phyloP scores from a whole-genome alignment of 1,140 invertebrate species.

The Psilanteris sp. region DNA sequence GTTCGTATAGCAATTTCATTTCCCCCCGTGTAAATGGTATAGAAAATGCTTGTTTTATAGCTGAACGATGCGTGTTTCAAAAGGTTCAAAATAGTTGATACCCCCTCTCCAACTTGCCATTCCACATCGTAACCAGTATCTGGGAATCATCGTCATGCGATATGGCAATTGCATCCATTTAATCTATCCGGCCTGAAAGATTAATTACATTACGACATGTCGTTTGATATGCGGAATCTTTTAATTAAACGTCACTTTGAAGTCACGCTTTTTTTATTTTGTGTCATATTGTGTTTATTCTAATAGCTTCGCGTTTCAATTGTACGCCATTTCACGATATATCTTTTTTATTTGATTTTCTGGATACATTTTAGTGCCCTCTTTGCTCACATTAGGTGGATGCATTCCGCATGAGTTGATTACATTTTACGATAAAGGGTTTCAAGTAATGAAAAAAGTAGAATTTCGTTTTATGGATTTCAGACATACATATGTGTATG shows the following conservation, averaged over 20 bases:
- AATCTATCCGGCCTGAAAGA: constrained; percentile 59
- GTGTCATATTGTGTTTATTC: constrained; percentile 56
- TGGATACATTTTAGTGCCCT: constrained; percentile 47
- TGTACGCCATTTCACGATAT: constrained; percentile 33
- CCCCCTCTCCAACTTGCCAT: constrained; percentile 21
- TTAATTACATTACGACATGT: constrained; percentile 63
- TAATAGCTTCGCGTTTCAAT: constrained; percentile 58
- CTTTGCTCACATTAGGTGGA: constrained; percentile 50
- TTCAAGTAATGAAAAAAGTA: constrained; percentile 58
- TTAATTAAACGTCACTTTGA: constrained; percentile 66
- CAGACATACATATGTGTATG: neutral
- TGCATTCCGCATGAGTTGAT: constrained; percentile 56
- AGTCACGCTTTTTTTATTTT: constrained; percentile 45
- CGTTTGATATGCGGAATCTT: constrained; percentile 64
- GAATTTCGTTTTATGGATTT: constrained; percentile 50
- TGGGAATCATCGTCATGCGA: constrained; percentile 67
- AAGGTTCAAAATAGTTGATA: constrained; percentile 55
- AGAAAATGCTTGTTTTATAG: constrained; percentile 51
- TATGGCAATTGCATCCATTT: constrained; percentile 67
- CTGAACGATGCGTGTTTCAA: constrained; percentile 41
- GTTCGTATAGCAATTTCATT: constrained; percentile 23
- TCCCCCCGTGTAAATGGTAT: constrained; percentile 46
- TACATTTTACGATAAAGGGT: constrained; percentile 58
- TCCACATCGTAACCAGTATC: constrained; percentile 51
- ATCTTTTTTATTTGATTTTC: constrained; percentile 56